These are phyloP conservation scores for Anser cygnoides DNA, from an alignment of 2,113 vertebrate genomes.

Conservation along the genomic window DNA sequence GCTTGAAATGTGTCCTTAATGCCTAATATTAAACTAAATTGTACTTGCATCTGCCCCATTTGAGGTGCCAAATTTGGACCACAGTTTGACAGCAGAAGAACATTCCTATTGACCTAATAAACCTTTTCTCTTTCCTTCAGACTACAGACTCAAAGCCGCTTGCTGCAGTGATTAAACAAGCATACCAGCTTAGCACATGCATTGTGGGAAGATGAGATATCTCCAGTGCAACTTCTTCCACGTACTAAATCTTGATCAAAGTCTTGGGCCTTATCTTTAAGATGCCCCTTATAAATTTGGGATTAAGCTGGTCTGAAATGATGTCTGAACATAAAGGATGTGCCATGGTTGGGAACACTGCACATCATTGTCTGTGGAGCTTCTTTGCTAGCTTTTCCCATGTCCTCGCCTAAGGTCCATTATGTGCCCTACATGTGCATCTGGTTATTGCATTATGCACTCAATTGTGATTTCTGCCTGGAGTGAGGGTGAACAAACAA, in stretches of 20 bases:
- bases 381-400: background rate
- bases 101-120: background rate
- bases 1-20: background rate
- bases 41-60: background rate
- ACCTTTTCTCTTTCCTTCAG: background rate
- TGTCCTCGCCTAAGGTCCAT: background rate
- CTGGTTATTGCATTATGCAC: background rate
- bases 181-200: background rate
- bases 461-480: background rate
- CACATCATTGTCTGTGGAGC: background rate
- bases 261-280: background rate
- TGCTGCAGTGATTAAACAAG: background rate
- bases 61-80: background rate
- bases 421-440: background rate
- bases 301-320: background rate
- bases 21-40: background rate
- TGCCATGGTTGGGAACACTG: accelerated
- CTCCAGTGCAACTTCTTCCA: background rate
- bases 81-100: background rate
- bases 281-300: background rate
- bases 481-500: background rate
- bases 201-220: accelerated
- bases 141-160: background rate
- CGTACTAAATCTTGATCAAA: background rate
- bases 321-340: background rate